Evolutionary conservation across 2,113 vertebrate genomes (phyloP).

Genomic region (Silurus asotus): DNA sequence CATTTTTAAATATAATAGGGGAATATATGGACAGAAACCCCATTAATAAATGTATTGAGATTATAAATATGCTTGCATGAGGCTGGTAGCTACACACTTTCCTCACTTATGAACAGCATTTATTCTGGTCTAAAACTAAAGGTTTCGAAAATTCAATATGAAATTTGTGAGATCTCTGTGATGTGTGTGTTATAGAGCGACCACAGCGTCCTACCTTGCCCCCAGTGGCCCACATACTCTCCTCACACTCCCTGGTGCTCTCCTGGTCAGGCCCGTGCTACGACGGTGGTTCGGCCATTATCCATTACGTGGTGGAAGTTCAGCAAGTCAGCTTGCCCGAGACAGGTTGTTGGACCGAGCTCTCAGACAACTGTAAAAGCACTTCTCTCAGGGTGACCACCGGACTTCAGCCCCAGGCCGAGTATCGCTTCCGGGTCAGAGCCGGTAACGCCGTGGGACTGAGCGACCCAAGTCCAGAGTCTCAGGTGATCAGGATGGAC

Average conservation of each 20-base stretch:
- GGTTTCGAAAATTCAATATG: neutral
- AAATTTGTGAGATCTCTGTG: neutral
- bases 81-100: neutral
- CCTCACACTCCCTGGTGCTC: conserved; percentile 65
- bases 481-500: conserved; percentile 70
- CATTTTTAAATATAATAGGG: neutral
- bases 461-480: conserved; percentile 72
- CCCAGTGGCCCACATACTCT: conserved; percentile 65
- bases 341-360: conserved; percentile 61
- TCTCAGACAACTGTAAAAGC: conserved; percentile 67
- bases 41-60: neutral
- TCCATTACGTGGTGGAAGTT: conserved; percentile 74
- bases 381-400: conserved; percentile 71
- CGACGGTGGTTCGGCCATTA: conserved; percentile 75
- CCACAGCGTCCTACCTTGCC: conserved; percentile 74
- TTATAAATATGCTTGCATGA: neutral
- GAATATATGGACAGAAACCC: neutral
- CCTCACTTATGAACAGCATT: neutral
- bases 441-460: conserved; percentile 72
- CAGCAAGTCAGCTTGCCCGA: conserved; percentile 43
- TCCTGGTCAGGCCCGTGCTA: conserved; percentile 81
- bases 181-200: conserved; percentile 61
- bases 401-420: conserved; percentile 60
- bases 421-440: conserved; percentile 73
- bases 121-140: neutral